Evolutionary conservation across 2,888 invertebrate genomes (phyloP).

Genomic region (Xanthia icteritia): DNA sequence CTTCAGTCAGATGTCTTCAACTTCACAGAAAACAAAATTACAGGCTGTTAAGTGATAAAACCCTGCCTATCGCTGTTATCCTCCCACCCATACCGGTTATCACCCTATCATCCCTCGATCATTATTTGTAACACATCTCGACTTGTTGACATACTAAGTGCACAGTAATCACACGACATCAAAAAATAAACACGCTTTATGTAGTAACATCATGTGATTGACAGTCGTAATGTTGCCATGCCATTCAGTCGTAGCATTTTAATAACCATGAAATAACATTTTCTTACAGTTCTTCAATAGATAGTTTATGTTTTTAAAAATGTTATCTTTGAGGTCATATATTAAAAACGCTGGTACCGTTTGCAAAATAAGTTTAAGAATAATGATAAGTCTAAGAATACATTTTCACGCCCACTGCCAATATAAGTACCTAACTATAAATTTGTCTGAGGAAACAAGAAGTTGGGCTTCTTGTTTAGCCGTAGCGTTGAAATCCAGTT

Average conservation of each 20-base stretch:
- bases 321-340: not conserved
- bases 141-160: not conserved
- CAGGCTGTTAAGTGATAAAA: not conserved
- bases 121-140: not conserved
- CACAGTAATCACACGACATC: not conserved
- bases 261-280: not conserved
- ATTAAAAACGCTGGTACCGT: constrained; percentile 11
- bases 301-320: not conserved
- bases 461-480: not conserved
- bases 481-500: not conserved
- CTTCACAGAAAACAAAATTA: not conserved
- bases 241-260: constrained; percentile 18
- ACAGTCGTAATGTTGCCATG: constrained; percentile 13
- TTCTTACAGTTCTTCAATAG: constrained; percentile 9
- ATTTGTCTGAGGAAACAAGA: not conserved
- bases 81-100: not conserved
- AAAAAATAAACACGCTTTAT: not conserved
- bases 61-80: not conserved
- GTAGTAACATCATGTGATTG: no score
- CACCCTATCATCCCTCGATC: not conserved
- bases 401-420: not conserved
- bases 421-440: not conserved
- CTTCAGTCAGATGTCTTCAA: not conserved
- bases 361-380: not conserved
- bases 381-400: not conserved